A percentile compares a stretch with the other conserved stretches of the same genome.
Evolutionary conservation across 2,797 vertebrate genomes (phyloP).

Genomic region (Pangasius larnaudii): DNA sequence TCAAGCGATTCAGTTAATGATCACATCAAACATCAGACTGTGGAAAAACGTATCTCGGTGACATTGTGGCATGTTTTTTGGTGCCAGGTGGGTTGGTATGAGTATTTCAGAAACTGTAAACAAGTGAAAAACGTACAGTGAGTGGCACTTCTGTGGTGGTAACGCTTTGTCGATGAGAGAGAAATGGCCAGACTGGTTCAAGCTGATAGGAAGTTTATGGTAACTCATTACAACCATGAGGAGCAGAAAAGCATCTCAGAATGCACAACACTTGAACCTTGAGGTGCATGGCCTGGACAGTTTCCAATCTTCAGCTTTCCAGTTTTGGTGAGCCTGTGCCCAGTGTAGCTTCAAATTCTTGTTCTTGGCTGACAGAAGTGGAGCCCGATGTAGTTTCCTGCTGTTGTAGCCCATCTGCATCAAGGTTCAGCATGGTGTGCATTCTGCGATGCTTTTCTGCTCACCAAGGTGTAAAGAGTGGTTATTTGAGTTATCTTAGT

Average conservation of each 20-base stretch:
- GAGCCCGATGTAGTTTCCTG: background rate
- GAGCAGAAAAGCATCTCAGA: slow-evolving; percentile 2
- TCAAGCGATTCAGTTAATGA: background rate
- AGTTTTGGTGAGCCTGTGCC: background rate
- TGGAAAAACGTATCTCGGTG: background rate
- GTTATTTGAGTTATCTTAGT: background rate
- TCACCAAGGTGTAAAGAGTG: background rate
- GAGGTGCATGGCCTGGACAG: background rate
- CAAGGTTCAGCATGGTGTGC: background rate
- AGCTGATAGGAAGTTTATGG: background rate
- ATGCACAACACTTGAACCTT: too few relatives aligned
- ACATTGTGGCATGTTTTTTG: background rate
- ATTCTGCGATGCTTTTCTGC: background rate
- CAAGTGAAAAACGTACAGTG: background rate
- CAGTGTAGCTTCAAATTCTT: background rate
- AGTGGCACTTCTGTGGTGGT: background rate
- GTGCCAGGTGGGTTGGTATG: background rate
- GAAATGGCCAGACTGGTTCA: background rate
- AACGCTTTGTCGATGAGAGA: background rate
- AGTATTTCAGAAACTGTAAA: background rate
- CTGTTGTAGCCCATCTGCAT: background rate
- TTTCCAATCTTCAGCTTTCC: background rate
- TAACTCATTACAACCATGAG: background rate
- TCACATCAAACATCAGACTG: background rate
- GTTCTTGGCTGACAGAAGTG: background rate